Evolutionary conservation across 2,113 vertebrate genomes (phyloP).

Genomic region (Laticauda colubrina): DNA sequence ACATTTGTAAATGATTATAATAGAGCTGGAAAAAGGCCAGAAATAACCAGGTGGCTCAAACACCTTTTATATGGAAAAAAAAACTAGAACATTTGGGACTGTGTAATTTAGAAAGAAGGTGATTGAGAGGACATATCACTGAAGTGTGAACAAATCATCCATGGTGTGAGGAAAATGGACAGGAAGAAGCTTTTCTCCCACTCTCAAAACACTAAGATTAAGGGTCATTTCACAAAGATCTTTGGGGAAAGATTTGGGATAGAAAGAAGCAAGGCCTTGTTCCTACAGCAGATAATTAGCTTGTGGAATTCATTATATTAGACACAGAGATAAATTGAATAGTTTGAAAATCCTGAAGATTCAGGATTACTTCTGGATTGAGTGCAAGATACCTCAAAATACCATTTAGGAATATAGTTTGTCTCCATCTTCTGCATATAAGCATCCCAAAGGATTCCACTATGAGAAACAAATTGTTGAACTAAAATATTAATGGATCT

Average conservation of each 20-base stretch:
- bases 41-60: neutral
- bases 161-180: neutral
- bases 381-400: neutral
- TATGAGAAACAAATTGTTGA: neutral
- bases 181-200: neutral
- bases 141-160: neutral
- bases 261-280: neutral
- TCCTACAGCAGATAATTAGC: neutral
- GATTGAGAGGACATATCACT: neutral
- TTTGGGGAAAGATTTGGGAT: neutral
- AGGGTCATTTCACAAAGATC: neutral
- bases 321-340: neutral
- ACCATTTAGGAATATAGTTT: neutral
- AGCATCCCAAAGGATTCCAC: neutral
- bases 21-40: neutral
- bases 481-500: neutral
- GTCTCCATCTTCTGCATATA: neutral
- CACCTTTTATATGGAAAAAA: neutral
- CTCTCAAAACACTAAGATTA: neutral
- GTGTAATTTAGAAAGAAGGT: neutral
- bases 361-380: neutral
- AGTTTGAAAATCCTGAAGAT: neutral
- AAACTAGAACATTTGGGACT: neutral
- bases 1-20: neutral
- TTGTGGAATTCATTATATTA: neutral